Evolutionary conservation across 1,140 invertebrate species (phyloP).

Genomic region (Penaeus chinensis): DNA sequence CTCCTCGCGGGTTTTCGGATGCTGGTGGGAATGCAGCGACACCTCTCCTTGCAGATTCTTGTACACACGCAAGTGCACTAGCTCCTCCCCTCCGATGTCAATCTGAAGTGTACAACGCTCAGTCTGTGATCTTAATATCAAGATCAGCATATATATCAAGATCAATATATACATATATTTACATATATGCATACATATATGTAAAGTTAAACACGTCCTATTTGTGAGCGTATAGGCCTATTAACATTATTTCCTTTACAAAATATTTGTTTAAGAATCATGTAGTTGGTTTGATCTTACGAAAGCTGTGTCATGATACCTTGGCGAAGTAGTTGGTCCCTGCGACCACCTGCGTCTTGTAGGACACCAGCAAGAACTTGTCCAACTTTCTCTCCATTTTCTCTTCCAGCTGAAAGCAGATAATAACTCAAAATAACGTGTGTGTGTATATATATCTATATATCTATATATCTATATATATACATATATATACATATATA

Average conservation of each 20-base stretch:
- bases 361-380: constrained; percentile 14
- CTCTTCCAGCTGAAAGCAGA: constrained; percentile 38
- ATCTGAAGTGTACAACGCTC: background rate
- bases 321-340: constrained; percentile 50
- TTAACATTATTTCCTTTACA: no score
- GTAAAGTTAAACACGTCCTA: no score
- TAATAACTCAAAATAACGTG: background rate
- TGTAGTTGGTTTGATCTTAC: no score
- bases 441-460: no score
- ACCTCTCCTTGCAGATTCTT: background rate
- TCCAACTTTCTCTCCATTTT: constrained; percentile 42
- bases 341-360: constrained; percentile 49
- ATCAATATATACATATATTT: no score
- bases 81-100: constrained; percentile 18
- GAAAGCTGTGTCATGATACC: background rate
- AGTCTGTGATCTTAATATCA: no score
- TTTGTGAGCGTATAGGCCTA: no score
- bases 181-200: no score
- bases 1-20: background rate
- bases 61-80: constrained; percentile 30
- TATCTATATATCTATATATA: no score
- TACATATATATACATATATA: no score
- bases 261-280: no score
- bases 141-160: no score
- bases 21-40: background rate